Percentiles rank a stretch among this genome's conserved stretches.
Evolutionary conservation across 2,888 invertebrate genomes (phyloP).

Genomic region (Trissolcus japonicus): DNA sequence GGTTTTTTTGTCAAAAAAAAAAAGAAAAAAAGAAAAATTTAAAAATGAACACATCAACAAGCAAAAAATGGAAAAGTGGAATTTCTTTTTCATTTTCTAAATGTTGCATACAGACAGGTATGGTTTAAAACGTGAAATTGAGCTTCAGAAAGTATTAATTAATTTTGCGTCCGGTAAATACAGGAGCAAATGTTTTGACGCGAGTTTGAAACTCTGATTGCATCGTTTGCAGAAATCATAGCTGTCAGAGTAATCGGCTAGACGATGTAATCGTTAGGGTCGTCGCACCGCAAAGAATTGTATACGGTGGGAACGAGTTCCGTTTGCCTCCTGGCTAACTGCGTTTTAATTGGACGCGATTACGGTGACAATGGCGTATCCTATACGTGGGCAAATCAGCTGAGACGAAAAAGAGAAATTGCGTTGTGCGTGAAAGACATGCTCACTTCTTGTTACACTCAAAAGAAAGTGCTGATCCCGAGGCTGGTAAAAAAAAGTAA

Average conservation of each 20-base stretch:
- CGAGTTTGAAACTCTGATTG: slow-evolving; percentile 29
- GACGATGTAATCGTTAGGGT: slow-evolving; percentile 63
- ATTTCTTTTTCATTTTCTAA: background rate
- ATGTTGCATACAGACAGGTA: background rate
- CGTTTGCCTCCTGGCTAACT: slow-evolving; percentile 57
- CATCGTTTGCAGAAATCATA: slow-evolving; percentile 47
- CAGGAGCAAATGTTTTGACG: slow-evolving; percentile 16
- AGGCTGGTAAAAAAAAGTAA: no score
- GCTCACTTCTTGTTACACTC: slow-evolving; percentile 30
- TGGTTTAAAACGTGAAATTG: background rate
- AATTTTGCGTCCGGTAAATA: slow-evolving; percentile 20
- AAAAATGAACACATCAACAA: background rate
- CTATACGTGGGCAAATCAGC: slow-evolving; percentile 60
- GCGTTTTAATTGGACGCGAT: slow-evolving; percentile 69
- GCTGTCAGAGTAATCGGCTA: slow-evolving; percentile 51
- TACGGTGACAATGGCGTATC: slow-evolving; percentile 62
- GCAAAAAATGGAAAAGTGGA: background rate
- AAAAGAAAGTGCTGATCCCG: no score
- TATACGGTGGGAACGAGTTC: slow-evolving; percentile 62
- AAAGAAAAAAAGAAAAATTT: no score
- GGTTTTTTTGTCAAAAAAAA: no score
- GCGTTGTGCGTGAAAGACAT: slow-evolving; percentile 47
- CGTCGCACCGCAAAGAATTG: slow-evolving; percentile 60
- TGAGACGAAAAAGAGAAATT: slow-evolving; percentile 59
- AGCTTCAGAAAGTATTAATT: background rate